Conservation (phyloP, 2,888 invertebrate species). For the Aspidiotus destructor region DNA sequence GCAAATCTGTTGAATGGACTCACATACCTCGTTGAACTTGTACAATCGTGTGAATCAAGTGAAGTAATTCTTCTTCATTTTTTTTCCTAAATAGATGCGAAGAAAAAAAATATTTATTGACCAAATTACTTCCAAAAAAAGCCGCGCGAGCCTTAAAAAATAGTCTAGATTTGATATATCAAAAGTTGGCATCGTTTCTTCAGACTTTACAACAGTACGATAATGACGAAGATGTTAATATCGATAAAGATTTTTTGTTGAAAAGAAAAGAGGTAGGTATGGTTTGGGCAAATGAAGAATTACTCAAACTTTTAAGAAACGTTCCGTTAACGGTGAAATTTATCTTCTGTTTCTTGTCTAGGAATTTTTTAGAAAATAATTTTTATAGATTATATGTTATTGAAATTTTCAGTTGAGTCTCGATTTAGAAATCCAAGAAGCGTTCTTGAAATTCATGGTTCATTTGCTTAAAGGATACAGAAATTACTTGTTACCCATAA, state of each 20-base stretch:
- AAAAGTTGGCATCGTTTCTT: constrained; percentile 43
- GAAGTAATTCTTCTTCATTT: too few species aligned
- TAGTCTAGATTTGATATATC: constrained; percentile 66
- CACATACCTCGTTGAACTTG: too few species aligned
- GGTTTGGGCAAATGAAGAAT: too few species aligned
- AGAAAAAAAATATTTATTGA: constrained; percentile 68
- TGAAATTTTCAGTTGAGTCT: constrained; percentile 55
- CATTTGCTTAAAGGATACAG: constrained; percentile 83
- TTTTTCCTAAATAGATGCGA: constrained; percentile 59
- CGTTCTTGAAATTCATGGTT: constrained; percentile 92
- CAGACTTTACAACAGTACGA: constrained; percentile 42
- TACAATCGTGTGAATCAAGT: too few species aligned
- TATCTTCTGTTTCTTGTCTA: too few species aligned
- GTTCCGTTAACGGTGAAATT: too few species aligned
- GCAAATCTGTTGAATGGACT: neutral
- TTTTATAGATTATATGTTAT: too few species aligned
- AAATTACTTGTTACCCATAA: constrained; percentile 78
- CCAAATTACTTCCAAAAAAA: constrained; percentile 76
- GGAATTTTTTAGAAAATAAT: too few species aligned
- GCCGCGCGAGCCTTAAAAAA: constrained; percentile 71
- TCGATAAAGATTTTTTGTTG: constrained; percentile 72
- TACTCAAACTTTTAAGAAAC: too few species aligned
- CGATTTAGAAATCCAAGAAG: constrained; percentile 92
- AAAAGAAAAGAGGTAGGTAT: constrained; percentile 64
- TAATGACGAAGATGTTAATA: constrained; percentile 46